Base-by-base conservation (phyloP, 2,888 invertebrate genomes). In the Venusia cambrica region DNA sequence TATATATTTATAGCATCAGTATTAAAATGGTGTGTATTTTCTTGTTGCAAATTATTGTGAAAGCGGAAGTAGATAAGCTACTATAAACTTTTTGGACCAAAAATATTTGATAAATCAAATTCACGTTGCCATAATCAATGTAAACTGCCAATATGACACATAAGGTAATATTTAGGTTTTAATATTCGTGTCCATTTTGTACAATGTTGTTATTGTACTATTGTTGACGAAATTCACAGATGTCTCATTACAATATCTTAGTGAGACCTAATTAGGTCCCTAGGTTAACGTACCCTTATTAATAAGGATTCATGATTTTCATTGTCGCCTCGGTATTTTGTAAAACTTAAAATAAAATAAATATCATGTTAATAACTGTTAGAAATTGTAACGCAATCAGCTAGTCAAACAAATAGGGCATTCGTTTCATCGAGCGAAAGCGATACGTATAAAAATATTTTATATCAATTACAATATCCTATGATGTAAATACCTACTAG, bases 21-120 rank as follows among this genome's bases (percentile, higher is more conserved):
- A 85, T 85, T 84, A 85, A 74, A 79, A 73, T 75, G 81, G 73
- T 81, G 84, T 80, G 78, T 80, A 77, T 76, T 77, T 75, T 62
- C 72, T 68, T 64, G 61, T 63, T 62, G 60, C 69, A 72, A 62
- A 58, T 62, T 60, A 60, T 70, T 75, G 74, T 73, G 71, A 67
- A 74, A 66, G 67, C 67, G 66, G 70, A 63, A 61, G 64, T 77
- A 73, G 62, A 60, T 45, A 42, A 34, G 48, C 27, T 46, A 70
- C 64, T 73, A 70, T 69, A 46, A 59, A 61, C 66, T 65, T 35
- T 71, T 84, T 75, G 85, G 85, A 84, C 85, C 85, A 85, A 85
- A 85, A 84, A 84, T 80, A 79, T 72, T 66, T 71, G 74, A 79
- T 71, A 78, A 77, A 68, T 70, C 79, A 80, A 80, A 83, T 84